Evolutionary conservation across 2,113 vertebrate species (phyloP), one percentile per base, ranked within the genome.

Genomic region (Cisticola juncidis): DNA sequence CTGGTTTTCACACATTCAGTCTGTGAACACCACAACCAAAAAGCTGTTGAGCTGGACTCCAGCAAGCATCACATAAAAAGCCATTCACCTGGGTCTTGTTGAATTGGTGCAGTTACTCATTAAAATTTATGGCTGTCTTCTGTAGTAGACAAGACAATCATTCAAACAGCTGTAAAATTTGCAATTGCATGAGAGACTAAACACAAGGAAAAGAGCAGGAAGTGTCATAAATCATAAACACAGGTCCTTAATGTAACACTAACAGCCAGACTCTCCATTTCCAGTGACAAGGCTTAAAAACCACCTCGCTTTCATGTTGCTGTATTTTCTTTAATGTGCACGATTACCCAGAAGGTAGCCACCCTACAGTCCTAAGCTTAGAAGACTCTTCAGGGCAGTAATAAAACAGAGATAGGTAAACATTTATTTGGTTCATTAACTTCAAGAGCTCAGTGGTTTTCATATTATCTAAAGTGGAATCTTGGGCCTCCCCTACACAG

Each of bases 131-230:
- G 21, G 33, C 8, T 11, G 4, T 29, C 23, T 58, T 73, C 69
- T 71, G 9, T 5, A 76, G n/a, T 13, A 87, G 60, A 70, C 33
- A 53, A 72, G 69, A 73, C 35, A 73, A 42, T 68, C 29, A 58
- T 50, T 74, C 70, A 61, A 83, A 83, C 16, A 62, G 65, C 53
- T 89, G 45, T 47, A 88, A 90, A 80, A 82, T 69, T 58, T 82
- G 53, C 57, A 48, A 44, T 14, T 76, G 45, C 53, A 26, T 35
- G 56, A 84, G 31, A 88, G 20, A 76, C 31, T 31, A 65, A 88
- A 83, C 19, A 53, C 26, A 17, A 12, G 22, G 9, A 64, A 85
- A 71, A 72, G 53, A 60, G 26, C 19, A 81, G 36, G 33, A 91
- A 66, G 14, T 23, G 58, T 13, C 70, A 81, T 47, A 81, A 74